A percentile compares a stretch with the other conserved stretches of the same genome.
phyloP scores from a whole-genome alignment of 2,113 vertebrate genomes.

The Prunella himalayana region DNA sequence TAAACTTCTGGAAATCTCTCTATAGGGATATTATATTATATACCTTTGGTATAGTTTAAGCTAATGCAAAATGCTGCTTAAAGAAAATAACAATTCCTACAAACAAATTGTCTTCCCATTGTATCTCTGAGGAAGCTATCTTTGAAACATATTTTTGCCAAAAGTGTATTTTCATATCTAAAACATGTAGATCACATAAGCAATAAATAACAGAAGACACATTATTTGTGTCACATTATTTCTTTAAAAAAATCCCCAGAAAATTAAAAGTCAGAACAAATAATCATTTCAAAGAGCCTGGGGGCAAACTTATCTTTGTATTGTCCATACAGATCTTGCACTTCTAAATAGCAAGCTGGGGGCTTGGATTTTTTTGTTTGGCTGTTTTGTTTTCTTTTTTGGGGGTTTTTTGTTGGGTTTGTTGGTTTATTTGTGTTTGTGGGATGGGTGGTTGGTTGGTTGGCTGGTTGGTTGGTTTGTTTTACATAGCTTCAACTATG shows the following conservation, averaged over 20 bases:
- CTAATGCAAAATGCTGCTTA: not conserved
- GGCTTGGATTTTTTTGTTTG: not conserved
- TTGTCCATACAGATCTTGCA: not conserved
- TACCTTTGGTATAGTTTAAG: not conserved
- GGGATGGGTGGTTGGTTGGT: rapidly evolving
- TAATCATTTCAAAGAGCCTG: not conserved
- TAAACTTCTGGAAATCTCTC: not conserved
- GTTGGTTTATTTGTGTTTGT: not conserved
- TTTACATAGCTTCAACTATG: not conserved
- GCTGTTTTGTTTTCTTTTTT: not conserved
- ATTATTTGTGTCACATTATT: not conserved
- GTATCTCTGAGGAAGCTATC: not conserved
- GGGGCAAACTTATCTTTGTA: not conserved
- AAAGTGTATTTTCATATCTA: not conserved
- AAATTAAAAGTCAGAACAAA: not conserved
- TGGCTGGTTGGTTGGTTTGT: not conserved
- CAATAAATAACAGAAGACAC: not conserved
- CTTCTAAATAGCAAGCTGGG: rapidly evolving
- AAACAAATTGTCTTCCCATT: not conserved
- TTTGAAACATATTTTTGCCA: not conserved
- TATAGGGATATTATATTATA: not conserved
- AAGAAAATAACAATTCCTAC: not conserved
- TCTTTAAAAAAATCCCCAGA: not conserved
- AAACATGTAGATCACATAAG: not conserved
- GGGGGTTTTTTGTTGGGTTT: not conserved